Conservation (phyloP, 64 coral and sea anemone genomes). For the Stylophora pistillata region DNA sequence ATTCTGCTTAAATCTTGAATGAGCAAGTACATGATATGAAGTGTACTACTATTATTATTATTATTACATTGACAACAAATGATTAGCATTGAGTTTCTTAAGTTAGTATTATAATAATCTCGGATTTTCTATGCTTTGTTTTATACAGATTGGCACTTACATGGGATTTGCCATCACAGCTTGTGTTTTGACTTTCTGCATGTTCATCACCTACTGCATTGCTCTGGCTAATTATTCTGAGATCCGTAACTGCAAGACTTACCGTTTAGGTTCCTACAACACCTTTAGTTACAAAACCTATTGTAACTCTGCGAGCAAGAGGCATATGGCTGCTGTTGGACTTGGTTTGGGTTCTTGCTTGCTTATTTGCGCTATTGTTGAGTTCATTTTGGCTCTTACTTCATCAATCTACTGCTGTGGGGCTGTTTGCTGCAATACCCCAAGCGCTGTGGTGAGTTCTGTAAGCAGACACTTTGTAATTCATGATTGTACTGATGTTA, state of each 20-base stretch:
- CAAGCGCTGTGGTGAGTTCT: background rate
- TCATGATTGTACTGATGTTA: background rate
- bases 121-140: background rate
- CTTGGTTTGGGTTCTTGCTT: constrained; percentile 10
- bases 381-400: constrained; percentile 40
- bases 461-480: background rate
- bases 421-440: constrained; percentile 18
- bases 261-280: background rate
- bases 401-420: constrained; percentile 60
- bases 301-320: background rate
- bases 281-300: background rate
- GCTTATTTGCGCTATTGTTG: constrained; percentile 25
- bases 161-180: constrained; percentile 75
- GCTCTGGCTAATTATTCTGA: constrained; percentile 29
- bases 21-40: no score
- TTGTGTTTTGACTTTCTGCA: constrained; percentile 60
- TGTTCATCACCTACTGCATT: constrained; percentile 66
- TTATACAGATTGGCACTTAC: constrained; percentile 64
- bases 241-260: background rate
- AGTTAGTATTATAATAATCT: background rate
- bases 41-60: background rate
- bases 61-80: background rate
- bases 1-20: no score
- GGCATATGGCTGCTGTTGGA: constrained; percentile 17
- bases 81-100: background rate